Evolutionary conservation across 2,888 invertebrate species (phyloP).

Genomic region (Argyresthia albistria): DNA sequence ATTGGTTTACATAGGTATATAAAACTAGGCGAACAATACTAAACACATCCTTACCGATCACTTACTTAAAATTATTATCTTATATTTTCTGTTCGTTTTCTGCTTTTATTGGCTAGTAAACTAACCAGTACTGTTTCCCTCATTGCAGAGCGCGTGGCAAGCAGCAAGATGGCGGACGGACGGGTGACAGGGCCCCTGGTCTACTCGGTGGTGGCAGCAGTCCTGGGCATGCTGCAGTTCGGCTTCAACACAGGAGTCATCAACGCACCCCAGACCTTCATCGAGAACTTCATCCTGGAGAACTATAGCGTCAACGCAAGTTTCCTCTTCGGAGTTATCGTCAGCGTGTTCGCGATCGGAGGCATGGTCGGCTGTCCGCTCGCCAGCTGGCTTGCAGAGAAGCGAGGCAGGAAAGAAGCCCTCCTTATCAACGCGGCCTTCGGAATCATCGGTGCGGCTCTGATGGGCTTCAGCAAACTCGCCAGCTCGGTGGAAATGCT

Average conservation of each 20-base stretch:
- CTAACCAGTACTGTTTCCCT: neutral
- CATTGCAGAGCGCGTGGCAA: slow-evolving; percentile 1
- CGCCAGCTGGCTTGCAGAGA: slow-evolving; percentile 81
- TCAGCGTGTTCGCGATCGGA: slow-evolving; percentile 83
- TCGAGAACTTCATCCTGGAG: slow-evolving; percentile 74
- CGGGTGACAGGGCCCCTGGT: slow-evolving; percentile 75
- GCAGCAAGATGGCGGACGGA: slow-evolving; percentile 38
- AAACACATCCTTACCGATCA: neutral
- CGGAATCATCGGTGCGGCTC: slow-evolving; percentile 75
- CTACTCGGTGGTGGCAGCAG: slow-evolving; percentile 76
- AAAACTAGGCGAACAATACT: too few relatives aligned
- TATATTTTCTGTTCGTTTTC: neutral
- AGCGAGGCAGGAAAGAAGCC: slow-evolving; percentile 78
- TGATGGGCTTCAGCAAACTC: slow-evolving; percentile 78
- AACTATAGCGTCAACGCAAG: slow-evolving; percentile 60
- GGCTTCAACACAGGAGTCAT: slow-evolving; percentile 82
- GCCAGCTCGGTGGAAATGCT: slow-evolving; percentile 78
- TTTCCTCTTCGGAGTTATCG: slow-evolving; percentile 76
- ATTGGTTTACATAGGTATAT: too few relatives aligned
- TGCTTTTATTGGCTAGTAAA: too few relatives aligned
- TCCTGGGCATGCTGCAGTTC: slow-evolving; percentile 80
- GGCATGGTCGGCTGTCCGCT: slow-evolving; percentile 85
- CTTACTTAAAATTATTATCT: neutral
- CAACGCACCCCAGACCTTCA: slow-evolving; percentile 76
- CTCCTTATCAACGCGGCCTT: slow-evolving; percentile 75